Evolutionary conservation across 2,113 vertebrate genomes (phyloP).

Genomic region (Lota lota): DNA sequence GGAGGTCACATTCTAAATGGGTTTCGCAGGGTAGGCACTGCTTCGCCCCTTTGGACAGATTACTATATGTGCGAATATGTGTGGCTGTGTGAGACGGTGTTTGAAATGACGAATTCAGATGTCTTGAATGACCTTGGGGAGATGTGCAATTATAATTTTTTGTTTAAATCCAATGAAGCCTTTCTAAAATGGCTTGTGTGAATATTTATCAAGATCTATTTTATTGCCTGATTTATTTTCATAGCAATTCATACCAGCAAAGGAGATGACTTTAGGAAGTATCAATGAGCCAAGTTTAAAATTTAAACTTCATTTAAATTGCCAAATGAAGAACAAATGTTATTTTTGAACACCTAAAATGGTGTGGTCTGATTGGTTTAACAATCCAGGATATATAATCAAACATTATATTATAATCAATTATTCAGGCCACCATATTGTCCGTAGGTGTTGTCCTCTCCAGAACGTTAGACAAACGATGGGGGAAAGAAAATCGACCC

Average conservation of each 20-base stretch:
- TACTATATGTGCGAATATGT: too few species aligned
- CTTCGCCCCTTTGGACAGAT: too few species aligned
- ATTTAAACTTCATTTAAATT: slow-evolving; percentile 51
- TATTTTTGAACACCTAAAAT: slow-evolving; percentile 33
- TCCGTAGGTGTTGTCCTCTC: slow-evolving; percentile 42
- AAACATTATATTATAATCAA: slow-evolving; percentile 39
- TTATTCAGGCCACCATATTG: slow-evolving; percentile 39
- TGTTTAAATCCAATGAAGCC: slow-evolving; percentile 37
- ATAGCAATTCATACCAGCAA: slow-evolving; percentile 62
- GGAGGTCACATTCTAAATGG: too few species aligned
- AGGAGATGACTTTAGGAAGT: slow-evolving; percentile 45
- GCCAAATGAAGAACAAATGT: slow-evolving; percentile 72
- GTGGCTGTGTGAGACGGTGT: too few species aligned
- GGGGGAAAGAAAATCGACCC: slow-evolving; percentile 7
- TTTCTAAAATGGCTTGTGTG: slow-evolving; percentile 33
- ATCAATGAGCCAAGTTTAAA: slow-evolving; percentile 53
- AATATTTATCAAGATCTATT: slow-evolving; percentile 34
- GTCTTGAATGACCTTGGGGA: slow-evolving; percentile 45
- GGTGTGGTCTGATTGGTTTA: slow-evolving; percentile 43
- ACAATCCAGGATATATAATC: slow-evolving; percentile 36
- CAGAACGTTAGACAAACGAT: slow-evolving; percentile 26
- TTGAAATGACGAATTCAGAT: slow-evolving; percentile 2
- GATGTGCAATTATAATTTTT: slow-evolving; percentile 45
- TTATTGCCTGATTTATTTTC: slow-evolving; percentile 24
- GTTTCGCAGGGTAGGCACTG: too few species aligned